Conservation (phyloP, 2,888 invertebrate genomes). For the Tetramorium bicarinatum region DNA sequence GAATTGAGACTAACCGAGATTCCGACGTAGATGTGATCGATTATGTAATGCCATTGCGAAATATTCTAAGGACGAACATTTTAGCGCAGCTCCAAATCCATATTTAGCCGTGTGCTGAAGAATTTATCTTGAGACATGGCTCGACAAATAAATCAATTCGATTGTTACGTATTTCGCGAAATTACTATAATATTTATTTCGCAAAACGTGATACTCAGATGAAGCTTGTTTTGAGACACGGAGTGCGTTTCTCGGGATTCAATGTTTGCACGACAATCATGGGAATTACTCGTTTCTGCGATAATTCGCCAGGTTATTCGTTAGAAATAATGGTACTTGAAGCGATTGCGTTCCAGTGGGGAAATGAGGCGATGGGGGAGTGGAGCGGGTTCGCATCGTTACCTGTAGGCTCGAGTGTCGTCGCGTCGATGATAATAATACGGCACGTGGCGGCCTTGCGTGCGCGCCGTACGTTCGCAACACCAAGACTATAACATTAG, state of each 20-base stretch:
- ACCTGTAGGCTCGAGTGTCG: neutral
- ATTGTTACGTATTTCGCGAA: neutral
- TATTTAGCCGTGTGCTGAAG: neutral
- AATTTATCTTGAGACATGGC: neutral
- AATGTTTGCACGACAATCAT: neutral
- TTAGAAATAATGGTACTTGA: neutral
- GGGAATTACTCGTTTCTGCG: neutral
- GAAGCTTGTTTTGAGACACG: neutral
- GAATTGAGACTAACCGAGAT: constrained; percentile 55
- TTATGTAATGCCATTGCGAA: constrained; percentile 66
- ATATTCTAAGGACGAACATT: constrained; percentile 67
- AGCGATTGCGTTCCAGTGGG: neutral
- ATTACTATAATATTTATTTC: neutral
- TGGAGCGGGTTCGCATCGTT: neutral
- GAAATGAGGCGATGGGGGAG: neutral
- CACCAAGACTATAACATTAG: neutral
- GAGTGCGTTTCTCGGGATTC: no score
- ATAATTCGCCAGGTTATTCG: neutral
- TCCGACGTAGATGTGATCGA: constrained; percentile 63
- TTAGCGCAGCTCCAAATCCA: constrained; percentile 63
- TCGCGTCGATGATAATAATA: constrained; percentile 6
- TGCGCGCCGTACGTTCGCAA: neutral
- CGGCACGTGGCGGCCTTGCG: neutral
- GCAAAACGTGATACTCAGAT: neutral
- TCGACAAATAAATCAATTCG: constrained; percentile 1